Base-by-base conservation (phyloP, 2,888 invertebrate species). In the Lasioglossum lativentre region DNA sequence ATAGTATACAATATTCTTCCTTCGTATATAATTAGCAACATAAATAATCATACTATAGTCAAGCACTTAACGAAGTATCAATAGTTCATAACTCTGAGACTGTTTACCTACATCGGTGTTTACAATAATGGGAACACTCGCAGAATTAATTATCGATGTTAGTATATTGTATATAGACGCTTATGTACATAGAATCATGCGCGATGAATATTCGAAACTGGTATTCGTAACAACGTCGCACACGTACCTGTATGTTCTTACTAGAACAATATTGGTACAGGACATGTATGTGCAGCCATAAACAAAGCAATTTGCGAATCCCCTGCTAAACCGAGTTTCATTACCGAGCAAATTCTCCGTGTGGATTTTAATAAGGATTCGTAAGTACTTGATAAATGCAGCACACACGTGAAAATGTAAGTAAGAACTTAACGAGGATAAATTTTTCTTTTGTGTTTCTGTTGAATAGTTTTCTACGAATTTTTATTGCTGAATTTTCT, bases 61-160 rank as follows among this genome's bases (percentile, higher is more conserved):
- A 76, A 78, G 72, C 75, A 75, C 66, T 71, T 75, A 71, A 71
- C 71, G 71, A 75, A 63, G 40, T 47, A 75, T 66, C 63, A 30
- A 38, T 59, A 47, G n/a, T 30, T 52, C 34, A 72, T 79, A 78
- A 79, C 70, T 82, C 78, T 12, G 71, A 27, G 52, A 34, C 71
- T 78, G 74, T 78, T 78, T 74, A 56, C 74, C 68, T 47, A 23
- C 77, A 30, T 52, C 23, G 30, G n/a, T 72, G 47, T 72, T 72
- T 72, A 42, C 72, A 47, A 30, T 40, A 45, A 30, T 27, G 12
- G 27, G 45, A 77, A 68, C 23, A 77, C n/a, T 66, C 70, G 10
- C 66, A 68, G 27, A 42, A 70, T 72, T 68, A 45, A 27, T 42
- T 74, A 68, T 78, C 66, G 59, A 52, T 81, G 56, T 52, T 70